Base-by-base conservation (phyloP, 2,113 vertebrate genomes). In the Protobothrops mucrosquamatus region DNA sequence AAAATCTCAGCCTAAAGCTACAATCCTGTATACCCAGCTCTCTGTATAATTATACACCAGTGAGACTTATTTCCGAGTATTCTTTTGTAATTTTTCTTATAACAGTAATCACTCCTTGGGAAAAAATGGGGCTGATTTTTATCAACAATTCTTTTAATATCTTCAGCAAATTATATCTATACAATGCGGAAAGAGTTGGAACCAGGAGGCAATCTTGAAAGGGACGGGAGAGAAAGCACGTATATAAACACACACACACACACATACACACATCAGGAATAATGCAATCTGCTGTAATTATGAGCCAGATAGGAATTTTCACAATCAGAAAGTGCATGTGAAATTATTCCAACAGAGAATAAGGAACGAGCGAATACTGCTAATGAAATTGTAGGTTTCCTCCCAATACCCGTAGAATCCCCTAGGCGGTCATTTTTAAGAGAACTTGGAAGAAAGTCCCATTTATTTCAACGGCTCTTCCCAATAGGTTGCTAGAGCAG, bases 241-340 rank as follows among this genome's bases (percentile, higher is more conserved):
- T 5, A 74, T 6, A 18, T n/a, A 74, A 6, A 34, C 69, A 69
- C 29, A 15, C 29, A 57, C 6, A 29, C 57, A 61, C 22, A 59
- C 23, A 59, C n/a, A n/a, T n/a, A 24, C 23, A n/a, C 69, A 39
- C 6, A 81, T 1, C 2, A 22, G 74, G 34, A 43, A 43, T 43
- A 81, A 81, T 9, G 18, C 74, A 43, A 20, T 81, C 69, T 81
- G 74, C 20, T 81, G 34, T 43, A 81, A 81, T 81, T 43, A 81
- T 81, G 18, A 81, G 7, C 74, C 34, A 81, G 22, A 81, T 43
- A 87, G 91, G 90, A 39, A 90, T 94, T 93, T 95, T 95, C 92
- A 92, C 88, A 95, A 89, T 46, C 87, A 59, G 64, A 88, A 89
- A 94, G 95, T 7, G 34, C 92, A 95, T 91, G 14, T 90, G 22